Percentiles rank a stretch among this genome's conserved stretches.
Conservation (phyloP, 2,888 invertebrate species). For the Tetranychus piercei region DNA sequence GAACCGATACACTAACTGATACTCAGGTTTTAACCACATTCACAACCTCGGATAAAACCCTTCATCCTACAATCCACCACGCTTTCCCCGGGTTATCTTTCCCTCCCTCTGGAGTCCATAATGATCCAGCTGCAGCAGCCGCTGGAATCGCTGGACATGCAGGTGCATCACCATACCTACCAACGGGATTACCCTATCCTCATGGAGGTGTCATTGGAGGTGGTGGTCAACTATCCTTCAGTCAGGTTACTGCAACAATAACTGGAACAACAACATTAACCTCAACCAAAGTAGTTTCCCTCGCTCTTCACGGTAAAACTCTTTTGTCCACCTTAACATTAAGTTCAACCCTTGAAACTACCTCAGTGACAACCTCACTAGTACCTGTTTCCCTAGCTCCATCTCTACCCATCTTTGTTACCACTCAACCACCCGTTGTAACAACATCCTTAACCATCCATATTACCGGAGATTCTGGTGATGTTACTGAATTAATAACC, state of each 20-base stretch:
- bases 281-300: conserved; percentile 26
- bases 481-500: conserved; percentile 27
- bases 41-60: conserved; percentile 23
- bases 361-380: conserved; percentile 25
- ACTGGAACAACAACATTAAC: conserved; percentile 24
- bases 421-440: conserved; percentile 23
- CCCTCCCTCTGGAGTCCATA: conserved; percentile 12
- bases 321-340: conserved; percentile 26
- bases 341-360: conserved; percentile 25
- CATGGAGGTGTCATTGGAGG: background rate
- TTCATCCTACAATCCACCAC: conserved; percentile 15
- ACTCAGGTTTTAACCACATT: conserved; percentile 27
- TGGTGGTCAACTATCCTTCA: background rate
- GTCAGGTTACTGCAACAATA: conserved; percentile 9
- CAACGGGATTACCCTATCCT: background rate
- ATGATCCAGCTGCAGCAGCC: background rate
- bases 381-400: conserved; percentile 24
- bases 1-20: conserved; percentile 27
- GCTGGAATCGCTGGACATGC: background rate
- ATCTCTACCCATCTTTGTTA: conserved; percentile 22
- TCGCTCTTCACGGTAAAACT: conserved; percentile 26
- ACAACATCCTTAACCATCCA: conserved; percentile 27
- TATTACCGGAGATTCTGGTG: conserved; percentile 27
- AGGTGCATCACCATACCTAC: background rate
- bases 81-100: conserved; percentile 22